Conservation (phyloP, 2,888 invertebrate species). For the Tinea trinotella region DNA sequence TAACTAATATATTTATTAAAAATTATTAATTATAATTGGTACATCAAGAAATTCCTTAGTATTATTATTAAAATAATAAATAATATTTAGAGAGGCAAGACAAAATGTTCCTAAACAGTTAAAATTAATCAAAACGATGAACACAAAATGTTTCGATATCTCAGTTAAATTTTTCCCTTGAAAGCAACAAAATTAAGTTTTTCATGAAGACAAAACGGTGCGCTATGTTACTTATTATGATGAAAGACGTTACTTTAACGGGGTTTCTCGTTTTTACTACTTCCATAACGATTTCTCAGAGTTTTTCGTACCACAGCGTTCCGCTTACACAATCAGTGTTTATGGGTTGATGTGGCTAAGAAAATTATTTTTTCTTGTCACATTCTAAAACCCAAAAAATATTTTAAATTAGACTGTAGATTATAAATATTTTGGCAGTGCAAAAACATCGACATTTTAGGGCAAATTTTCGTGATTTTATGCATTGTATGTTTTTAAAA, state of each 20-base stretch:
- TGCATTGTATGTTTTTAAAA: too few species aligned
- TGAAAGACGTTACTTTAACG: slow-evolving; percentile 28
- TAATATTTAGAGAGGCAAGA: too few species aligned
- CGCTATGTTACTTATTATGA: slow-evolving; percentile 27
- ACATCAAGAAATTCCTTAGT: too few species aligned
- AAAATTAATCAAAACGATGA: background rate
- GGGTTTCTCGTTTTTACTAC: slow-evolving; percentile 28
- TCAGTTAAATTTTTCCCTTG: slow-evolving; percentile 2
- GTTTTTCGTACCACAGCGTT: slow-evolving; percentile 26
- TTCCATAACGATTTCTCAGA: slow-evolving; percentile 29
- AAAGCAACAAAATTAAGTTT: slow-evolving; percentile 17
- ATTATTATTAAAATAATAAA: background rate
- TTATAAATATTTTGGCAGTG: background rate
- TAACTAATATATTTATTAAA: too few species aligned
- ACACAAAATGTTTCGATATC: background rate
- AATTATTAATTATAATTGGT: too few species aligned
- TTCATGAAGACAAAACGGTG: slow-evolving; percentile 18
- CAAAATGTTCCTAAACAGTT: too few species aligned
- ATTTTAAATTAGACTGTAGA: background rate
- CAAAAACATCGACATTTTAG: background rate
- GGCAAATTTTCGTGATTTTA: too few species aligned
- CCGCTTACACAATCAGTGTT: slow-evolving; percentile 31
- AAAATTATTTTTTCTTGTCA: slow-evolving; percentile 28
- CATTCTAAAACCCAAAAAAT: slow-evolving; percentile 7
- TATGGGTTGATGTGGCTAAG: slow-evolving; percentile 29